A percentile compares a stretch with the other conserved stretches of the same genome.
phyloP scores from a whole-genome alignment of 2,888 invertebrate genomes.

The Stenoptilia bipunctidactyla region DNA sequence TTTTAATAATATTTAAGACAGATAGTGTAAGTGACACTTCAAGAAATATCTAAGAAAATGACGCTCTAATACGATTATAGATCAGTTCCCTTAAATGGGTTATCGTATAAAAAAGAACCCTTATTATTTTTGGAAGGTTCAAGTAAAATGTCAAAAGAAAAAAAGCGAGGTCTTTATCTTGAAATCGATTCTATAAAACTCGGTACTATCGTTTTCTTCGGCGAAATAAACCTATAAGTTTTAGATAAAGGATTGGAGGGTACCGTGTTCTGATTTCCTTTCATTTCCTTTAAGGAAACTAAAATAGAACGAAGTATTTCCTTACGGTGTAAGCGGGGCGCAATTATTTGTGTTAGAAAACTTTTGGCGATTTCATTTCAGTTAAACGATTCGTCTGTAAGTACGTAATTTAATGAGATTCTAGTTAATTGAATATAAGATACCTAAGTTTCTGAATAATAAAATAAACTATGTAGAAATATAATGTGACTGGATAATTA shows the following conservation, averaged over 20 bases:
- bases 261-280: conserved; percentile 60
- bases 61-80: no score
- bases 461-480: no score
- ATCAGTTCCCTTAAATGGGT: no score
- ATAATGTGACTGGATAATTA: no score
- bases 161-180: conserved; percentile 32
- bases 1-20: no score
- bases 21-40: no score
- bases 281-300: conserved; percentile 71
- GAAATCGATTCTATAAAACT: conserved; percentile 43
- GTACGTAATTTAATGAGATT: no score
- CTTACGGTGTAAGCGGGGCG: conserved; percentile 59
- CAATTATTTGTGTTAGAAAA: conserved; percentile 61
- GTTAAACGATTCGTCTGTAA: no score
- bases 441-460: no score
- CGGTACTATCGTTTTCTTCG: conserved; percentile 8
- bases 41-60: no score
- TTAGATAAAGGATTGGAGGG: conserved; percentile 57
- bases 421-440: no score
- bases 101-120: no score
- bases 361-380: background rate
- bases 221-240: conserved; percentile 52
- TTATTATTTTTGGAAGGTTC: conserved; percentile 1
- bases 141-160: conserved; percentile 15
- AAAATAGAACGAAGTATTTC: conserved; percentile 68